phyloP scores from a whole-genome alignment of 2,797 vertebrate species.

The Euphonia xanthogaster region DNA sequence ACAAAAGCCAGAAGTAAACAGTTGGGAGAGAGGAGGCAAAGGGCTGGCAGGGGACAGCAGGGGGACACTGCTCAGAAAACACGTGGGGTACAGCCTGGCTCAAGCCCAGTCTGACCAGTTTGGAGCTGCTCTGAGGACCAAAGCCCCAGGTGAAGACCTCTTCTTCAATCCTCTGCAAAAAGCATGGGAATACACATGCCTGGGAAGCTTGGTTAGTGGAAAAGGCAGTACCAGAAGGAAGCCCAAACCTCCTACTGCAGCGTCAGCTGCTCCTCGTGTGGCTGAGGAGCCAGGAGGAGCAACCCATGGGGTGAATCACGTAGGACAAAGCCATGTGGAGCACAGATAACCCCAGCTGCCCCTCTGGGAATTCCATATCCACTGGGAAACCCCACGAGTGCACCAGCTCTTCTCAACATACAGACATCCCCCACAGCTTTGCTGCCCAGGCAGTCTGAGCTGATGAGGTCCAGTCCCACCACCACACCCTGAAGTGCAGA shows the following conservation, averaged over 20 bases:
- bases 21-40: neutral
- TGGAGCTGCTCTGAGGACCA: neutral
- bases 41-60: neutral
- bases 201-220: neutral
- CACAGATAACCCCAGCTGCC: neutral
- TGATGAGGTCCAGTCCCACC: neutral
- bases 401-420: neutral
- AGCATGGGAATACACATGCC: neutral
- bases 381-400: accelerated
- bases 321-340: neutral
- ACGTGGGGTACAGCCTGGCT: accelerated
- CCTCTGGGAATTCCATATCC: neutral
- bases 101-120: neutral
- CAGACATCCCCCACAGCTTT: accelerated
- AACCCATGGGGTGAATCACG: accelerated
- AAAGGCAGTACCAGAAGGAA: neutral
- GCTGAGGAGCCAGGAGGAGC: neutral
- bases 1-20: slow-evolving; percentile 67
- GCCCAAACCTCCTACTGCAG: neutral
- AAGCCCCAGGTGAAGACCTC: neutral
- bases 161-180: neutral
- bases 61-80: neutral
- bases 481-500: accelerated
- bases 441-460: neutral
- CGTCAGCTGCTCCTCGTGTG: accelerated